Base-by-base conservation (phyloP, 1,140 invertebrate genomes). In the Ostrea denselamellosa region DNA sequence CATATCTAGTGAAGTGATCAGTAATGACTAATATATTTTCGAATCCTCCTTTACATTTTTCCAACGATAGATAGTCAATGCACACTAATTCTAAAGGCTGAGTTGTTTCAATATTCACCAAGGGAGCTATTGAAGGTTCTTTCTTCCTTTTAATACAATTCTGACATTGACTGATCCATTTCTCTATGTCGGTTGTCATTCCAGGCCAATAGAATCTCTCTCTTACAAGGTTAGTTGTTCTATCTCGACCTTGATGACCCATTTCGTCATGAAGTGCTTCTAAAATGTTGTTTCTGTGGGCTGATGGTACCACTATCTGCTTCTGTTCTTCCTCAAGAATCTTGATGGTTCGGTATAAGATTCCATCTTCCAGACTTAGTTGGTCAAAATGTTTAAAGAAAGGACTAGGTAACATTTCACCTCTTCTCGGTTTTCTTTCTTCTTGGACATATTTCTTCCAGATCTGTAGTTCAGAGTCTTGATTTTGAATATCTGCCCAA, bases 31-130 rank as follows among this genome's bases (percentile, higher is more conserved):
- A 52, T n/a, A 88, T 86, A 25, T 86, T 58, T 34, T 85, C 25
- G 10, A 51, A 81, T 62, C 68, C 53, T 51, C 81, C 86, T 53
- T 84, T 87, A 19, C 71, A 83, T 56, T 52, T 62, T 25, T 89
- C 89, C 8, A 88, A n/a, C n/a, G 51, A 68, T 28, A 90, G n/a
- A 44, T 88, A 90, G 56, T 88, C 86, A 9, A 90, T 86, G 44
- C 82, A 88, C 8, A 90, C 87, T 51, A 88, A 58, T 62, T 88
- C 85, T 12, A 88, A 25, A 17, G 89, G 87, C 28, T 17, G 25
- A 10, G 68, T 62, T 0, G 85, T 85, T n/a, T 54, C 28, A 58
- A 88, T 90, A 34, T 22, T 58, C 0, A 86, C 65, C n/a, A 88
- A 25, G 19, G 89, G 85, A n/a, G 86, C 86, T 19, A 28, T 82